Evolutionary conservation across 2,888 invertebrate genomes (phyloP).

Genomic region (Dexiosoma caninum): DNA sequence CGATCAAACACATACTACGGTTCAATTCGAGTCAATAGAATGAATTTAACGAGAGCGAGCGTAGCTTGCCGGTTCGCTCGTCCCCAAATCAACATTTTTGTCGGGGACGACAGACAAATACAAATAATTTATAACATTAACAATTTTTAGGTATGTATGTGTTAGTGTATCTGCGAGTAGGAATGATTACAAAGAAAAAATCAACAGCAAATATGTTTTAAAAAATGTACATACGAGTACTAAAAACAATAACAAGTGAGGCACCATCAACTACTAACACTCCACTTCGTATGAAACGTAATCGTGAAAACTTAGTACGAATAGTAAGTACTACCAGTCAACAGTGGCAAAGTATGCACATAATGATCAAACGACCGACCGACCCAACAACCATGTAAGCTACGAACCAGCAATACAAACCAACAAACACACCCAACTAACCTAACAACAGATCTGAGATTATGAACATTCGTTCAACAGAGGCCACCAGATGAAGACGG

Average conservation of each 20-base stretch:
- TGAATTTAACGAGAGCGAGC: constrained; percentile 49
- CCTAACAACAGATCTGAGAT: constrained; percentile 40
- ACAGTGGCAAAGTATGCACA: constrained; percentile 19
- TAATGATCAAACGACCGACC: constrained; percentile 37
- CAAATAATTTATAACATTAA: constrained; percentile 13
- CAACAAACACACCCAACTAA: constrained; percentile 36
- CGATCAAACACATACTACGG: constrained; percentile 57
- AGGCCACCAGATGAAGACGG: constrained; percentile 15
- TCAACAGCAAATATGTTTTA: constrained; percentile 25
- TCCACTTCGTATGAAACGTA: constrained; percentile 21
- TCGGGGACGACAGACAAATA: constrained; percentile 31
- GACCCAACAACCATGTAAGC: constrained; percentile 27
- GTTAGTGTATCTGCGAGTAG: not conserved
- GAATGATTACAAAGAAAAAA: constrained; percentile 19
- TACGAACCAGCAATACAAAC: constrained; percentile 26
- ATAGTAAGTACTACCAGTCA: not conserved
- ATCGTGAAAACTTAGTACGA: constrained; percentile 13
- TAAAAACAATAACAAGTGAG: constrained; percentile 27
- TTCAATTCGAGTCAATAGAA: constrained; percentile 26
- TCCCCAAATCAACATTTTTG: constrained; percentile 36
- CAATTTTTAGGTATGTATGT: not conserved
- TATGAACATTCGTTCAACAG: constrained; percentile 19
- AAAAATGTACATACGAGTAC: not conserved
- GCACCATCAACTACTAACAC: constrained; percentile 7
- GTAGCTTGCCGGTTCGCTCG: constrained; percentile 25